Evolutionary conservation across 2,888 invertebrate genomes (phyloP), one percentile per base, ranked within the genome.

Genomic region (Aquatica leii): DNA sequence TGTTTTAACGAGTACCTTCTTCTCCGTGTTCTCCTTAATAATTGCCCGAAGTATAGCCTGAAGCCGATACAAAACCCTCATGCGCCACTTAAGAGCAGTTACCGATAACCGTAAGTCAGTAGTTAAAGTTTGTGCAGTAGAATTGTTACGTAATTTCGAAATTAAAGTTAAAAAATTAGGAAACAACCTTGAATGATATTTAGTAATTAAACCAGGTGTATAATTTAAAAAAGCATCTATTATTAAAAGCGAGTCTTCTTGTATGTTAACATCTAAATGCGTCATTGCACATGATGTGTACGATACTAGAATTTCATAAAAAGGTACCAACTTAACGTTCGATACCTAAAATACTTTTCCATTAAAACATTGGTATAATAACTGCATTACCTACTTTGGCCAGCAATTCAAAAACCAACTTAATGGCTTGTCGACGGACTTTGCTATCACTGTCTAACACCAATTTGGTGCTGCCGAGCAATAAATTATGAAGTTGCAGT

Each of bases 251-350:
- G 95, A 92, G 79, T 95, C 95, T 77, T 93, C 91, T 77, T 94
- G 93, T 66, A 97, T 89, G 52, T 86, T 84, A 9, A 85, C 86
- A 77, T 92, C 88, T 62, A 97, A 92, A 74, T 96, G 93, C 0
- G 95, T 95, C 93, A 97, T 94, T 0, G 94, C 92, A 82, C 95
- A 95, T 55, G 90, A 87, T 49, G 96, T 80, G 79, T 94, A 93
- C 0, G 93, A 91, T 15, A 90, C 88, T 63, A 96, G 82, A 4
- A 92, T 84, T 65, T 90, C 87, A 76, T 91, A 92, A 78, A 93
- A 94, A 8, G 95, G 93, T 40, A 84, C 78, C 11, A 91, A 78
- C 71, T 87, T 87, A 8, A 84, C 79, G 6, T 75, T 76, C 4
- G 83, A 76, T 52, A 84, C 77, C 83, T 84, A 69, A 11, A 72